Evolutionary conservation across 2,113 vertebrate species (phyloP), one percentile per base, ranked within the genome.

Genomic region (Struthio camelus): DNA sequence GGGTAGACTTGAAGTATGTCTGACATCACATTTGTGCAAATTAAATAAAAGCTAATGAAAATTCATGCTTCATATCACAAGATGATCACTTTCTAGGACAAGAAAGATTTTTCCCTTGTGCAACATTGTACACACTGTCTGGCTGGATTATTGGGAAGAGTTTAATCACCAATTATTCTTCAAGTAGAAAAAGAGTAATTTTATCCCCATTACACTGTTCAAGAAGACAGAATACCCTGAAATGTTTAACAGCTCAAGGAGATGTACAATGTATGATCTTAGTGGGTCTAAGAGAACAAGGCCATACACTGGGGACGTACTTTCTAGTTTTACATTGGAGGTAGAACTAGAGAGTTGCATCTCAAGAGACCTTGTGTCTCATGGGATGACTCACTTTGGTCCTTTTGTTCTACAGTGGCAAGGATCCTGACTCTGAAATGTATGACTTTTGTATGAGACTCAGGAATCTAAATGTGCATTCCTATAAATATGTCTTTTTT

Each of bases 271-370:
- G 2, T 2, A 0, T 56, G 58, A 25, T 38, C 14, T 70, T 59
- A 8, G 5, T 48, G 36, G 3, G 10, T 78, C 30, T 38, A 64
- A 40, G 6, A 64, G 13, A 72, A 42, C 2, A 61, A 42, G 28
- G 10, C 36, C 2, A 1, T 40, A 15, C 1, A 1, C 64, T 8
- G 25, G 24, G 16, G 6, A 53, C n/a, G n/a, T 18, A 51, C 4
- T 50, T 19, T 76, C 24, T 30, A 51, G 6, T 7, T 67, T 14
- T 85, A 18, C 30, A 8, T 64, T 13, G 17, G n/a, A 20, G 42
- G 17, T 76, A 65, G 64, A 92, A n/a, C n/a, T n/a, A n/a, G n/a
- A n/a, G n/a, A 71, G 16, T 18, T 0, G 5, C 7, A 7, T 56
- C 6, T 18, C 48, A 72, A 46, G 4, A 62, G 10, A 48, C 24